phyloP scores from a whole-genome alignment of 92 coral and sea anemone genomes.

The Epizoanthus rinbou region DNA sequence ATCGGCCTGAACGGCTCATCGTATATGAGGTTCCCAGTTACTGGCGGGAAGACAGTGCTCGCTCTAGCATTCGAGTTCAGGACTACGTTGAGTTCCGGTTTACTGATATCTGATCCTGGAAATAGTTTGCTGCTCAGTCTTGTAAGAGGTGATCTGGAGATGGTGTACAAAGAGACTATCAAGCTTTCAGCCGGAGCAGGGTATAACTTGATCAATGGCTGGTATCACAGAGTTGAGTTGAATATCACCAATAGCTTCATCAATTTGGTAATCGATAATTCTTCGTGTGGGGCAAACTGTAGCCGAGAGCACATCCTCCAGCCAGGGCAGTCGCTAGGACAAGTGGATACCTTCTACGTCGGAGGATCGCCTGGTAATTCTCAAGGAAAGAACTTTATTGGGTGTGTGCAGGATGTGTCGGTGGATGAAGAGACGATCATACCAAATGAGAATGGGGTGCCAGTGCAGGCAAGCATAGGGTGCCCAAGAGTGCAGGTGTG shows the following conservation, averaged over 20 bases:
- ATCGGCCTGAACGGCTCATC: slow-evolving; percentile 86
- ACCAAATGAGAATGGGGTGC: slow-evolving; percentile 62
- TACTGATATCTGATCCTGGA: slow-evolving; percentile 63
- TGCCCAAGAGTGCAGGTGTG: slow-evolving; percentile 85
- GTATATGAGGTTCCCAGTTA: slow-evolving; percentile 62
- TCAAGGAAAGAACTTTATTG: slow-evolving; percentile 62
- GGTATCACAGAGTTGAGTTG: slow-evolving; percentile 63
- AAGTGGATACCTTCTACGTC: slow-evolving; percentile 53
- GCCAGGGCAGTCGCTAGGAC: slow-evolving; percentile 37
- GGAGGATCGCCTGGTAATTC: slow-evolving; percentile 63
- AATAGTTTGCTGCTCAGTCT: slow-evolving; percentile 60
- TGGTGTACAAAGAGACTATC: slow-evolving; percentile 39
- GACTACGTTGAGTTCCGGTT: slow-evolving; percentile 73
- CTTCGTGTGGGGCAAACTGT: slow-evolving; percentile 66
- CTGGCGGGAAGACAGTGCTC: slow-evolving; percentile 30
- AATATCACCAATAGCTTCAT: slow-evolving; percentile 53
- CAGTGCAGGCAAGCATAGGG: slow-evolving; percentile 54
- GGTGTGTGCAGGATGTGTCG: slow-evolving; percentile 83
- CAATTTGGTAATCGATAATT: slow-evolving; percentile 61
- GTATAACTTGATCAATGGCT: slow-evolving; percentile 63
- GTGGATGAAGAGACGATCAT: slow-evolving; percentile 63
- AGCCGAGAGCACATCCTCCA: slow-evolving; percentile 9
- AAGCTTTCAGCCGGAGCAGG: slow-evolving; percentile 53
- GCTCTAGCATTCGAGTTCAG: slow-evolving; percentile 82
- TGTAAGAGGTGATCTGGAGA: slow-evolving; percentile 46